Percentiles rank a stretch among this genome's conserved stretches.
Evolutionary conservation across 2,113 vertebrate genomes (phyloP).

Genomic region (Dipodomys ordii): DNA sequence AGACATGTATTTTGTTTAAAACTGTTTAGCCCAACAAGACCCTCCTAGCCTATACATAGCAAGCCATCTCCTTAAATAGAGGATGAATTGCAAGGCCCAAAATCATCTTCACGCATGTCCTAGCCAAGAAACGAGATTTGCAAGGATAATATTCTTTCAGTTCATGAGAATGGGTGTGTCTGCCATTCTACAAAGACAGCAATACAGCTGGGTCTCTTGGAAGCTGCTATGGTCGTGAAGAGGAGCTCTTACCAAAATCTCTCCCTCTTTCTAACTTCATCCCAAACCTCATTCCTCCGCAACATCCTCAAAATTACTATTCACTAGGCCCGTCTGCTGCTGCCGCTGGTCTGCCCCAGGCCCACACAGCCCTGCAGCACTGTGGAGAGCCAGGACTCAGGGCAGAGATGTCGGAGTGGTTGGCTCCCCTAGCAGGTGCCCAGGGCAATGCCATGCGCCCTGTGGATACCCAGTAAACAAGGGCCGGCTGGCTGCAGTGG

Average conservation of each 20-base stretch:
- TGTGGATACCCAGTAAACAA: background rate
- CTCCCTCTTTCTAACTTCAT: background rate
- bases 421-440: slow-evolving; percentile 26
- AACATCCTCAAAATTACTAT: background rate
- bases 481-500: background rate
- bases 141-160: background rate
- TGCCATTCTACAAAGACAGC: background rate
- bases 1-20: background rate
- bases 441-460: slow-evolving; percentile 21
- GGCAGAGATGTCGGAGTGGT: background rate
- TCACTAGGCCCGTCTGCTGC: background rate
- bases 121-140: background rate
- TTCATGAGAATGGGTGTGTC: background rate
- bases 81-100: background rate
- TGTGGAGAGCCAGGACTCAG: background rate
- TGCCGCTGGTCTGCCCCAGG: background rate
- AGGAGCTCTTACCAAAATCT: slow-evolving; percentile 18
- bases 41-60: background rate
- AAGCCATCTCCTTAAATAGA: slow-evolving; percentile 8
- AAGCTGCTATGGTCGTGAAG: background rate
- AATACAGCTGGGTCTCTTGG: background rate
- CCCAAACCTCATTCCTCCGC: slow-evolving; percentile 19
- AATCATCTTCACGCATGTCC: background rate
- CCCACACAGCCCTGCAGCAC: background rate
- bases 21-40: too few relatives aligned